These are phyloP conservation scores for Hydropsyche betteni DNA, from an alignment of 2,888 invertebrate species.

Conservation along the genomic window DNA sequence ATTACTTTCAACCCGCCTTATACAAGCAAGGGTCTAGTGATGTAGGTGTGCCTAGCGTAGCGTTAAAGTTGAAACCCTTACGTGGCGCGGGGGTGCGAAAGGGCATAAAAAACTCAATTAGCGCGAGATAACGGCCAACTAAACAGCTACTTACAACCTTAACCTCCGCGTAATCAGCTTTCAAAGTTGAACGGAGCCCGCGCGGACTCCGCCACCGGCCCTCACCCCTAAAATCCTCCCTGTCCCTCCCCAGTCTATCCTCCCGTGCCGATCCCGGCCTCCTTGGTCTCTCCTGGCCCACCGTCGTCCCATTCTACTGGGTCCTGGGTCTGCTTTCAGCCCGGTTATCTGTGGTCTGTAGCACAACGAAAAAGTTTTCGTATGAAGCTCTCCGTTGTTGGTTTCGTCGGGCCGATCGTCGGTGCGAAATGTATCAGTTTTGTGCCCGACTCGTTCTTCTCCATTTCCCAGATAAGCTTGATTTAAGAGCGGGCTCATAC, in stretches of 20 bases:
- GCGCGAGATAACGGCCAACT: constrained; percentile 51
- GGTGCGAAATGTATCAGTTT: too few relatives aligned
- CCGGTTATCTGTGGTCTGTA: constrained; percentile 13
- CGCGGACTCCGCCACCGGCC: background rate
- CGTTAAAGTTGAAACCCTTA: constrained; percentile 44
- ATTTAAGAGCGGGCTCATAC: too few relatives aligned
- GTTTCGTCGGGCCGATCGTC: too few relatives aligned
- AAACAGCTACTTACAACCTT: constrained; percentile 51
- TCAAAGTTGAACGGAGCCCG: constrained; percentile 43
- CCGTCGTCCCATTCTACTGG: too few relatives aligned
- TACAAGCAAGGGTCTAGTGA: background rate
- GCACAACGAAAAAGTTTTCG: constrained; percentile 3
- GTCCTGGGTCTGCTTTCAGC: too few relatives aligned
- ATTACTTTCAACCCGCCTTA: background rate
- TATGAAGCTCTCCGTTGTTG: too few relatives aligned
- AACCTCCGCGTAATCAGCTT: constrained; percentile 49
- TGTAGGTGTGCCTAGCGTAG: background rate
- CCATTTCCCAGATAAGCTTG: too few relatives aligned
- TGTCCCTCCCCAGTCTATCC: too few relatives aligned
- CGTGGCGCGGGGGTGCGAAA: constrained; percentile 42
- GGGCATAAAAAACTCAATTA: constrained; percentile 52
- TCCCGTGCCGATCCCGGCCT: background rate
- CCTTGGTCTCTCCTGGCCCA: too few relatives aligned
- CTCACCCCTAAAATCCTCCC: too few relatives aligned
- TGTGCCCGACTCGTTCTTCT: too few relatives aligned